These are phyloP conservation scores for Dysmachus trigonus DNA, from an alignment of 2,888 invertebrate species.

Conservation along the genomic window DNA sequence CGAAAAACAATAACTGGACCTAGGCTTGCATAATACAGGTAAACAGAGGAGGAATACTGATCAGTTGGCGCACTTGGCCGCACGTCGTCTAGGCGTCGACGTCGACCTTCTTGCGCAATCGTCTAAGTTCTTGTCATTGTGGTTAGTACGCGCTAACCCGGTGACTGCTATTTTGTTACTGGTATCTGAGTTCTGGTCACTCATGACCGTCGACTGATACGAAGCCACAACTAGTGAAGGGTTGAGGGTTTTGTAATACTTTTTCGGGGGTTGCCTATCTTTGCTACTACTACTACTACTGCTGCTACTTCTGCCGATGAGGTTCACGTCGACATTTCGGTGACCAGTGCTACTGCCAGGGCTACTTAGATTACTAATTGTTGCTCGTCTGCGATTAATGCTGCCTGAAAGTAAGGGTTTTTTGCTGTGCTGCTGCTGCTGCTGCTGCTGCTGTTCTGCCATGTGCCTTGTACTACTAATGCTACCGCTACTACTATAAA, in stretches of 20 bases:
- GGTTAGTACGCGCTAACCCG: neutral
- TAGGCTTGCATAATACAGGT: constrained; percentile 18
- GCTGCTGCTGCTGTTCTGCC: constrained; percentile 49
- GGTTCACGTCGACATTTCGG: neutral
- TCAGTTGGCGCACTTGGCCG: neutral
- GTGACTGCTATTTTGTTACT: constrained; percentile 7
- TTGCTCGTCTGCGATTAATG: constrained; percentile 2
- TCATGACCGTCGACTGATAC: neutral
- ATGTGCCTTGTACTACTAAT: constrained; percentile 51
- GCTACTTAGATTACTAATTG: constrained; percentile 16
- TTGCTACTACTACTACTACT: neutral
- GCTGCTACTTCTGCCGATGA: neutral
- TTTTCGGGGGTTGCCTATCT: constrained; percentile 4
- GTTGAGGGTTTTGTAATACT: constrained; percentile 34
- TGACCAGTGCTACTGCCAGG: constrained; percentile 5
- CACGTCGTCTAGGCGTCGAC: neutral
- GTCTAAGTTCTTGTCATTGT: constrained; percentile 12
- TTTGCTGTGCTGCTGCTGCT: constrained; percentile 44
- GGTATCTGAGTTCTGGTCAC: neutral
- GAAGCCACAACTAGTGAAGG: constrained; percentile 5
- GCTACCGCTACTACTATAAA: constrained; percentile 52
- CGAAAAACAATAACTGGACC: constrained; percentile 24
- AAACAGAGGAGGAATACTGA: constrained; percentile 36
- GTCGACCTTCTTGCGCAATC: neutral
- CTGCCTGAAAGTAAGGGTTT: constrained; percentile 22